Base-by-base conservation (phyloP, 2,888 invertebrate species). In the Orthosia cruda region DNA sequence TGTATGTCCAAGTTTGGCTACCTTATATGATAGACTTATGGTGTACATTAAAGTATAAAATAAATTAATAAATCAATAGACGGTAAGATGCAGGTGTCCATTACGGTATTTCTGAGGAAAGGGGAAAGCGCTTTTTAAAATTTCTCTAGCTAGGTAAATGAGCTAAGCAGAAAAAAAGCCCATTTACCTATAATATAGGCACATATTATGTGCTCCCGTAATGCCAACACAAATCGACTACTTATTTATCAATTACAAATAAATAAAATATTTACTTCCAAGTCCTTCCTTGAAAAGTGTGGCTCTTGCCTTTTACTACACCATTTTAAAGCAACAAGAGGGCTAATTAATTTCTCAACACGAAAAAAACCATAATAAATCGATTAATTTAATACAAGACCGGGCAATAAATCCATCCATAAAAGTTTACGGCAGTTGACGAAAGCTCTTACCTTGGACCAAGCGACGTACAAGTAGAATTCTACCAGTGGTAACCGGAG, bases 401-500 rank as follows among this genome's bases (percentile, higher is more conserved):
- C 61, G 62, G 47, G 55, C 47, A 80, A 77, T 74, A 49, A 71
- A 77, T 78, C 59, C 59, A 73, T 69, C 62, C 54, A 76, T 83
- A 73, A 78, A 74, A 69, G 80, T 81, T 86, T 68, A 83, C 65
- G 67, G 18, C 52, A 49, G 61, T 78, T 83, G 80, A 79, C 77
- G 70, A 84, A 82, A 83, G 70, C 77, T 75, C 71, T 78, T 82
- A 66, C 85, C 87, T 88, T 87, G 85, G 73, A 58, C 75, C 83
- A 83, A 50, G 76, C 84, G 74, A 79, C 71, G 75, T 79, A 82
- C 80, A 74, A 80, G 83, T 88, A 84, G 87, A 90, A 91, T 92
- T 90, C 91, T 88, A 87, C 81, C 58, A 76, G 74, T 81, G 68
- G 26, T 50, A 68, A 93, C 91, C 81, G 68, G 93, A 89, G 85